Percentiles rank a stretch among this genome's conserved stretches.
Evolutionary conservation across 1,140 invertebrate genomes (phyloP).

Genomic region (Drosophila elegans): DNA sequence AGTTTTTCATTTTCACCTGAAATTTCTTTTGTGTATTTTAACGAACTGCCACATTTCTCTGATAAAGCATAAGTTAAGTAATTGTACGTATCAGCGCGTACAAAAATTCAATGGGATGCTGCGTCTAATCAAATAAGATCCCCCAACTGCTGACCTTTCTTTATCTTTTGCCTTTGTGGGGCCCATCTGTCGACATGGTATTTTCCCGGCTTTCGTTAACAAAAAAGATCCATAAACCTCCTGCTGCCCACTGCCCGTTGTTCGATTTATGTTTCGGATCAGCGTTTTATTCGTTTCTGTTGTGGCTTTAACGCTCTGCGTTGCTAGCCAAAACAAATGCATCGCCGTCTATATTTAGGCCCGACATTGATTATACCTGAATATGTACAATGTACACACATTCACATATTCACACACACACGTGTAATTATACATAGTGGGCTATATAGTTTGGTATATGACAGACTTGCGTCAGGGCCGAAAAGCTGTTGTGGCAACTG

Average conservation of each 20-base stretch:
- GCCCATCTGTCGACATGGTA: conserved; percentile 29
- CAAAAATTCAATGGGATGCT: too few relatives aligned
- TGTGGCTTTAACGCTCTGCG: conserved; percentile 26
- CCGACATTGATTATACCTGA: conserved; percentile 32
- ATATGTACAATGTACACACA: conserved; percentile 6
- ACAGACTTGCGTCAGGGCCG: conserved; percentile 1
- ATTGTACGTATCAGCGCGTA: conserved; percentile 17
- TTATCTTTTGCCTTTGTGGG: conserved; percentile 2
- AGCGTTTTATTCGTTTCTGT: conserved; percentile 36
- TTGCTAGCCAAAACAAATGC: conserved; percentile 74
- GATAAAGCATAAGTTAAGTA: conserved; percentile 43
- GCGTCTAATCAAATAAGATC: not conserved
- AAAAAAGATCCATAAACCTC: not conserved
- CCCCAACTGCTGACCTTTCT: not conserved
- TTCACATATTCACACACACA: not conserved
- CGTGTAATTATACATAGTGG: not conserved
- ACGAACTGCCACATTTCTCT: not conserved
- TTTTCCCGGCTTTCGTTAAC: not conserved
- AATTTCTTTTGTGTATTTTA: conserved; percentile 11
- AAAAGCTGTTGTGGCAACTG: conserved; percentile 20
- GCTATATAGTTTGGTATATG: not conserved
- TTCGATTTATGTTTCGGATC: conserved; percentile 29
- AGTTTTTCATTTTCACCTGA: not conserved
- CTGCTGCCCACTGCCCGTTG: not conserved
- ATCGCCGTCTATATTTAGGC: conserved; percentile 21